Conservation (phyloP, 2,113 vertebrate genomes). For the Anhinga rufa region DNA sequence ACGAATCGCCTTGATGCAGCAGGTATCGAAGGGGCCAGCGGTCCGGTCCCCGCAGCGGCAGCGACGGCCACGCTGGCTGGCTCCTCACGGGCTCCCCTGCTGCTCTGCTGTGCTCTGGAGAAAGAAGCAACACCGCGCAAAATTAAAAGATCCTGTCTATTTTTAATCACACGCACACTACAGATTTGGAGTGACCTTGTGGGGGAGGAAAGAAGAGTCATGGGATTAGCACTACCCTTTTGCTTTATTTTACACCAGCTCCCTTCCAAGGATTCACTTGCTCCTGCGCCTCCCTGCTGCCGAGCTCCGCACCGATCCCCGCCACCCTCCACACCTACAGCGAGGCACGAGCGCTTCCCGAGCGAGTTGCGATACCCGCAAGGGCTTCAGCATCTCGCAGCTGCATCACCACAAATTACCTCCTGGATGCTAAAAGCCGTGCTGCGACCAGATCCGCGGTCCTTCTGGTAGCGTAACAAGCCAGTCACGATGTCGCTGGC, state of each 20-base stretch:
- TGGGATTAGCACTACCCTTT: not conserved
- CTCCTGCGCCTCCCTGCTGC: accelerated
- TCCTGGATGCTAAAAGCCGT: not conserved
- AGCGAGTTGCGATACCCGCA: not conserved
- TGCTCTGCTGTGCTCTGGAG: not conserved
- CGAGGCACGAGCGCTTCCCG: not conserved
- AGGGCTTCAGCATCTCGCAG: not conserved
- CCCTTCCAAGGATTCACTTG: not conserved
- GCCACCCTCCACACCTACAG: not conserved
- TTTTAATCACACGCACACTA: not conserved
- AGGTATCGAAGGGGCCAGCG: slow-evolving; percentile 73
- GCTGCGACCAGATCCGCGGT: not conserved
- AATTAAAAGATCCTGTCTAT: not conserved
- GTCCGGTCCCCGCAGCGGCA: slow-evolving; percentile 76
- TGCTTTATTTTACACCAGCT: not conserved
- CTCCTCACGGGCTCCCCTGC: slow-evolving; percentile 29
- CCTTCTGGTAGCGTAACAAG: not conserved
- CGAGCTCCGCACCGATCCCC: not conserved
- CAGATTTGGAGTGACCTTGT: not conserved
- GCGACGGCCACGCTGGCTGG: slow-evolving; percentile 64
- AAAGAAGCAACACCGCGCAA: not conserved
- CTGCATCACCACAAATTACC: not conserved
- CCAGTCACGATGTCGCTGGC: not conserved
- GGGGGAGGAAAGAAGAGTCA: not conserved
- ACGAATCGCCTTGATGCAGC: slow-evolving; percentile 73